Percentiles rank a stretch among this genome's conserved stretches.
Evolutionary conservation across 2,888 invertebrate species (phyloP).

Genomic region (Acrocyrtus sp.): DNA sequence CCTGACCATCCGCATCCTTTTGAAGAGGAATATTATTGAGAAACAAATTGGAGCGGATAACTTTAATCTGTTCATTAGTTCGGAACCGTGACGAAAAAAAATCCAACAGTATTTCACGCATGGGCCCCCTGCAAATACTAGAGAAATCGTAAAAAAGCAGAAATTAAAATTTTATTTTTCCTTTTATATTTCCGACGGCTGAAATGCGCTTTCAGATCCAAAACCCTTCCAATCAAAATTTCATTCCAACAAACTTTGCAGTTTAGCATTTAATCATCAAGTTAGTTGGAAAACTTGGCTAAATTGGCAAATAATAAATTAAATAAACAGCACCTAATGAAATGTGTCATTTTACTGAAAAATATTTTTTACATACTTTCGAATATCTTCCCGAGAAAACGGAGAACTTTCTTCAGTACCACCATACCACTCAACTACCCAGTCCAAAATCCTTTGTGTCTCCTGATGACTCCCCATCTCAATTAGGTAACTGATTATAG

Average conservation of each 20-base stretch:
- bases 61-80: constrained; percentile 44
- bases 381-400: constrained; percentile 29
- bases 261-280: background rate
- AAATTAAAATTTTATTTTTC: too few relatives aligned
- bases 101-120: constrained; percentile 37
- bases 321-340: background rate
- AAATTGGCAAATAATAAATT: background rate
- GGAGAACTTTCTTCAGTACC: constrained; percentile 19
- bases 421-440: constrained; percentile 26
- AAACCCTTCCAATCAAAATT: background rate
- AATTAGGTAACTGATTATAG: too few relatives aligned
- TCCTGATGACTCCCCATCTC: constrained; percentile 37
- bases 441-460: constrained; percentile 6
- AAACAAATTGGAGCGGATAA: constrained; percentile 42
- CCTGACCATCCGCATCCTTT: background rate
- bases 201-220: too few relatives aligned
- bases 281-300: background rate
- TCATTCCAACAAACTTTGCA: background rate
- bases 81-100: constrained; percentile 32
- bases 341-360: background rate
- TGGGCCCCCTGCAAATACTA: constrained; percentile 45
- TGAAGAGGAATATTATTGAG: constrained; percentile 11
- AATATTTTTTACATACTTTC: constrained; percentile 26
- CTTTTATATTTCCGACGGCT: too few relatives aligned
- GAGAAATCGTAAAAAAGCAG: background rate